phyloP scores from a whole-genome alignment of 2,797 vertebrate genomes.

The Alcedo atthis region DNA sequence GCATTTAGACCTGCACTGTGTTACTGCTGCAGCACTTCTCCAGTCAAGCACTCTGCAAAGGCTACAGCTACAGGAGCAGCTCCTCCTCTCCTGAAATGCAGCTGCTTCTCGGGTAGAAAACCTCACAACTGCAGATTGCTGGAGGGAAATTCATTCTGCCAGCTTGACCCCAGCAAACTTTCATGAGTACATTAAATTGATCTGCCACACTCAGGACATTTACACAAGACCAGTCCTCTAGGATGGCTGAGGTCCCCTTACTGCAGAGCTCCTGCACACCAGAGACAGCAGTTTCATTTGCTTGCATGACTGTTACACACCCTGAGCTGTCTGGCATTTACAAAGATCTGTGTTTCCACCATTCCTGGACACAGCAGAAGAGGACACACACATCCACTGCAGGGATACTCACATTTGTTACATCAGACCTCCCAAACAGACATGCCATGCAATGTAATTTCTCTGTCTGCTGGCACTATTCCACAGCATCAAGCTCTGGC shows the following conservation, averaged over 20 bases:
- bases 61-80: not conserved
- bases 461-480: slow-evolving; percentile 45
- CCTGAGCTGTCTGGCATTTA: not conserved
- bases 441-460: not conserved
- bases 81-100: not conserved
- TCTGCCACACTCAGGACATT: not conserved
- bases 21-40: not conserved
- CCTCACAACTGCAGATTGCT: not conserved
- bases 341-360: not conserved
- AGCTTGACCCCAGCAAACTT: slow-evolving; percentile 20
- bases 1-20: not conserved
- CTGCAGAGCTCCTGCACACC: not conserved
- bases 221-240: not conserved
- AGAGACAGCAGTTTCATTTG: not conserved
- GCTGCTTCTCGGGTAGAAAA: not conserved
- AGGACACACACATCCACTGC: not conserved
- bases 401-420: slow-evolving; percentile 1
- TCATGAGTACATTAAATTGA: not conserved
- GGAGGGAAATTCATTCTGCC: not conserved
- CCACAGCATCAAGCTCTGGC: not conserved
- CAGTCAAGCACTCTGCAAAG: not conserved
- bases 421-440: slow-evolving; percentile 36
- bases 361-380: not conserved
- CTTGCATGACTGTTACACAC: not conserved
- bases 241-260: not conserved